phyloP scores from a whole-genome alignment of 2,113 vertebrate species.

The Crotalus horridus region DNA sequence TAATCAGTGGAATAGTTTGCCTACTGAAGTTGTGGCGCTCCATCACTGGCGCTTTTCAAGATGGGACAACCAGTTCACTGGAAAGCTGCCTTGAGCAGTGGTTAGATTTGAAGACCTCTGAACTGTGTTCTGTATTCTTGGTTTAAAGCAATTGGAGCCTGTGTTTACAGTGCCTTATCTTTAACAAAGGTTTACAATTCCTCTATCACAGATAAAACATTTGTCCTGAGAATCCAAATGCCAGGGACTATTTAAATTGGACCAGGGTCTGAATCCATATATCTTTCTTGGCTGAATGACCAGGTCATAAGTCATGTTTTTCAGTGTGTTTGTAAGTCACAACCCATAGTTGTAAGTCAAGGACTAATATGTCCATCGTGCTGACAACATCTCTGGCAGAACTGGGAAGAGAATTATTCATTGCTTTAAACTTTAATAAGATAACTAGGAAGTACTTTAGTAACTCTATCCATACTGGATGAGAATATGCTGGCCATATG shows the following conservation, averaged over 20 bases:
- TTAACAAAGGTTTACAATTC: background rate
- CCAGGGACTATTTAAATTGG: background rate
- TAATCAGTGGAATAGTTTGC: background rate
- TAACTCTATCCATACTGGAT: background rate
- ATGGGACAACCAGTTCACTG: background rate
- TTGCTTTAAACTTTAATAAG: background rate
- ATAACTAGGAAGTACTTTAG: background rate
- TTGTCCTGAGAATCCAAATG: background rate
- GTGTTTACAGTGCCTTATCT: background rate
- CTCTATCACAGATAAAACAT: background rate
- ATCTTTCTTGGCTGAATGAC: background rate
- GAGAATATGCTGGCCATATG: background rate
- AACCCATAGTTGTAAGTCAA: background rate
- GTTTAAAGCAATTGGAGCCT: background rate
- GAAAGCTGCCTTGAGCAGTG: background rate
- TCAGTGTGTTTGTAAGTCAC: background rate
- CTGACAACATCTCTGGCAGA: background rate
- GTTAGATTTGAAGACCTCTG: background rate
- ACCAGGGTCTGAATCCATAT: background rate
- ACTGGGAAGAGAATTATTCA: background rate
- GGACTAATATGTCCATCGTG: background rate
- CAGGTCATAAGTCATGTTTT: no score
- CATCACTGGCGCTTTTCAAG: background rate
- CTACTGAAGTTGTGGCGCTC: background rate
- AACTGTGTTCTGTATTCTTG: background rate